These are phyloP conservation scores for Drosophila falleni DNA, from an alignment of 2,888 invertebrate genomes.

Conservation along the genomic window DNA sequence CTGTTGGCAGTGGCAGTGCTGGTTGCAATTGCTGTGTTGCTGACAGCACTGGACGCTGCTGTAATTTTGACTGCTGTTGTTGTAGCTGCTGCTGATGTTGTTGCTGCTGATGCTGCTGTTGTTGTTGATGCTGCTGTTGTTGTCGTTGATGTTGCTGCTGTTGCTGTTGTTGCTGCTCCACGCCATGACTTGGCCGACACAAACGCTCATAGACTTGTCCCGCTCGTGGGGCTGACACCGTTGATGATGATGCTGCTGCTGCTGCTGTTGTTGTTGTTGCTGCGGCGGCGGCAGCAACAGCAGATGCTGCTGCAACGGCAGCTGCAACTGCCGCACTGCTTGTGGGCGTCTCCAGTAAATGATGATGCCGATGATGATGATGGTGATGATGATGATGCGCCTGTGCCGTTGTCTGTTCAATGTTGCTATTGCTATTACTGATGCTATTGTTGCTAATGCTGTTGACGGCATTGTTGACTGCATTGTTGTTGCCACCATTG, in stretches of 20 bases:
- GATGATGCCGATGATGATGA: slow-evolving; percentile 77
- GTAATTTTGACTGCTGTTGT: slow-evolving; percentile 4
- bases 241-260: slow-evolving; percentile 47
- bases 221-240: slow-evolving; percentile 24
- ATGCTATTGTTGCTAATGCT: slow-evolving; percentile 56
- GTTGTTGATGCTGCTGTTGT: slow-evolving; percentile 9
- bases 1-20: slow-evolving; percentile 6
- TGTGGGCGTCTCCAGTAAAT: slow-evolving; percentile 66
- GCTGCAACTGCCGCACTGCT: slow-evolving; percentile 58
- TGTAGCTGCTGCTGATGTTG: slow-evolving; percentile 7
- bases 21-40: slow-evolving; percentile 9
- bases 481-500: background rate
- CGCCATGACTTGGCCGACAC: slow-evolving; percentile 47
- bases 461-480: slow-evolving; percentile 10
- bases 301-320: slow-evolving; percentile 57
- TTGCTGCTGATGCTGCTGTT: slow-evolving; percentile 2
- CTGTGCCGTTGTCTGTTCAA: slow-evolving; percentile 44
- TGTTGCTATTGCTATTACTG: slow-evolving; percentile 15
- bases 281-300: slow-evolving; percentile 44
- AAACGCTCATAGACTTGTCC: slow-evolving; percentile 59
- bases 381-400: slow-evolving; percentile 72
- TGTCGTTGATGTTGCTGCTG: background rate
- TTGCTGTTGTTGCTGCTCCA: slow-evolving; percentile 24
- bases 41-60: slow-evolving; percentile 24
- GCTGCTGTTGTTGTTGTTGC: slow-evolving; percentile 22